Base-by-base conservation (phyloP, 2,888 invertebrate genomes). In the Thecophora atra region DNA sequence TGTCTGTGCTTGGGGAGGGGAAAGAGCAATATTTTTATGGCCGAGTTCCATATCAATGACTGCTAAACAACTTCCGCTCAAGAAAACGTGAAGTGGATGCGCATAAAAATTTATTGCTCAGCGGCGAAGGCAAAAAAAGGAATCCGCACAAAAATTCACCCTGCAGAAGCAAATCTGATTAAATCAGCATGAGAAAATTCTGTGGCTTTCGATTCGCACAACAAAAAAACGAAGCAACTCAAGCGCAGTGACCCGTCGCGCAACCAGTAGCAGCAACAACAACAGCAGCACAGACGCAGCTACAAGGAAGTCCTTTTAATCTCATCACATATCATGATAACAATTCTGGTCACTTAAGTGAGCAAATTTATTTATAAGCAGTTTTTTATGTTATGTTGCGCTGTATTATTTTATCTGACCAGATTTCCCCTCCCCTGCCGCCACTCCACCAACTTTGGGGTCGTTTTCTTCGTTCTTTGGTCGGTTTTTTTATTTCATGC, bases 311-410 rank as follows among this genome's bases (percentile, higher is more conserved):
- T 83, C 81, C 84, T 84, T 82, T 83, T 83, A 84, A 83, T 84
- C 84, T 81, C 80, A 80, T 79, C 83, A 82, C 82, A 83, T 81
- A 83, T 83, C 83, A 83, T 78, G 82, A 84, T 83, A 84, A 83
- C 83, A 84, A 85, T 84, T 84, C 81, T 82, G 85, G 84, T 84
- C 84, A 84, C 84, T 83, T 81, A 84, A 84, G 84, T 85, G 84
- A 81, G 83, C 84, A 85, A 84, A 84, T 85, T 84, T 84, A 85
- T 85, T 84, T 84, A 82, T 82, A 83, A 83, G 81, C 82, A 80
- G 78, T 81, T 80, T 78, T 81, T 79, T 79, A 78, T 76, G 71
- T 68, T 64, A 11, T 44, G 47, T 72, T 73, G 70, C 70, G 51
- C 47, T 70, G 68, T 26, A 8, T 56, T 24, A 21, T 42, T 24